phyloP scores from a whole-genome alignment of 2,797 vertebrate species.

The Artibeus lituratus region DNA sequence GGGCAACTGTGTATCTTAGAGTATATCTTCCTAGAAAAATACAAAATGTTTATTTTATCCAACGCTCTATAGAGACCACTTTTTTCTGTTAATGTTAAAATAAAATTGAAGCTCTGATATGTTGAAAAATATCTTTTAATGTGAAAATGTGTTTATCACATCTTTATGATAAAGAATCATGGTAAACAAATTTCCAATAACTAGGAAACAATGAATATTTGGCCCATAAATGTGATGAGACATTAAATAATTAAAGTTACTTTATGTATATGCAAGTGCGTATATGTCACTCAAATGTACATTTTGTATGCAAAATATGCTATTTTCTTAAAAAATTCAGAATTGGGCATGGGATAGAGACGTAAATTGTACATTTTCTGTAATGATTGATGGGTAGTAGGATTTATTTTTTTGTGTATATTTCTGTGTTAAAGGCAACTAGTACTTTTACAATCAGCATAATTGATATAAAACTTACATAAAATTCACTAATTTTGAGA shows the following conservation, averaged over 20 bases:
- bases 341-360: background rate
- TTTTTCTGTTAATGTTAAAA: background rate
- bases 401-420: background rate
- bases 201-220: background rate
- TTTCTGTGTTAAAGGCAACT: background rate
- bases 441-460: background rate
- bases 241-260: background rate
- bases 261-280: background rate
- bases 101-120: background rate
- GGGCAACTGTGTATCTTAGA: background rate
- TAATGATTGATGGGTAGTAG: background rate
- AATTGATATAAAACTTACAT: background rate
- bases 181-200: background rate
- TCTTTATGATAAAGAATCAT: background rate
- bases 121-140: background rate
- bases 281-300: background rate
- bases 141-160: background rate
- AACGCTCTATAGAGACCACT: background rate
- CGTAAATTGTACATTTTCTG: background rate
- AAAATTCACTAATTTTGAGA: background rate
- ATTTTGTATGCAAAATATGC: background rate
- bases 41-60: background rate
- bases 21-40: background rate
- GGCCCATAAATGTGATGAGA: background rate
- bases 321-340: background rate